Conservation (phyloP, 2,797 vertebrate genomes). For the Tokudaia tokunoshimensis region DNA sequence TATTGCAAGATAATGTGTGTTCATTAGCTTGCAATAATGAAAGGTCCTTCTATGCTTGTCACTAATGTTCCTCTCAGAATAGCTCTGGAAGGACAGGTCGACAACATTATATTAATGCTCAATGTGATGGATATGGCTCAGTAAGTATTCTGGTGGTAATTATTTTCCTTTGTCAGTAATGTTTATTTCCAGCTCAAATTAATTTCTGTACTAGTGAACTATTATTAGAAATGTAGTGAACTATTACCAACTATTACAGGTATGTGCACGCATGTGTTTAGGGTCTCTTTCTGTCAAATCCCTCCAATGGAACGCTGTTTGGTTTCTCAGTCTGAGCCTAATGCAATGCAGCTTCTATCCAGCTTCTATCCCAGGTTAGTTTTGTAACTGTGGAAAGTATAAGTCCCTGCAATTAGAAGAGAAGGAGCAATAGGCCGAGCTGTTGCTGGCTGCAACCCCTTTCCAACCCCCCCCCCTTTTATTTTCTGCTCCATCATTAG, state of each 20-base stretch:
- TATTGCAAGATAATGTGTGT: not conserved
- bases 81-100: not conserved
- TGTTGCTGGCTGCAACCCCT: not conserved
- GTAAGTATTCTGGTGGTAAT: constrained; percentile 31
- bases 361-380: not conserved
- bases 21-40: not conserved
- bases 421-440: not conserved
- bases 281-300: constrained; percentile 47
- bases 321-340: constrained; percentile 45
- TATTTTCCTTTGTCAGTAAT: constrained; percentile 55
- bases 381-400: not conserved
- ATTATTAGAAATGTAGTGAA: not conserved
- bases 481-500: not conserved
- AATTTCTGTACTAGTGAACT: constrained; percentile 5
- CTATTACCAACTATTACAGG: not conserved
- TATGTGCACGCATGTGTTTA: not conserved
- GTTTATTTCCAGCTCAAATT: constrained; percentile 57
- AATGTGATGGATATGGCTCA: not conserved
- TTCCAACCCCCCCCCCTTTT: too few relatives aligned
- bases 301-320: not conserved
- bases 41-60: not conserved
- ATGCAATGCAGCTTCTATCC: not conserved
- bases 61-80: constrained; percentile 7
- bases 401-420: not conserved
- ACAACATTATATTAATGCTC: not conserved